Base-by-base conservation (phyloP, 2,113 vertebrate species). In the Centropus bengalensis region DNA sequence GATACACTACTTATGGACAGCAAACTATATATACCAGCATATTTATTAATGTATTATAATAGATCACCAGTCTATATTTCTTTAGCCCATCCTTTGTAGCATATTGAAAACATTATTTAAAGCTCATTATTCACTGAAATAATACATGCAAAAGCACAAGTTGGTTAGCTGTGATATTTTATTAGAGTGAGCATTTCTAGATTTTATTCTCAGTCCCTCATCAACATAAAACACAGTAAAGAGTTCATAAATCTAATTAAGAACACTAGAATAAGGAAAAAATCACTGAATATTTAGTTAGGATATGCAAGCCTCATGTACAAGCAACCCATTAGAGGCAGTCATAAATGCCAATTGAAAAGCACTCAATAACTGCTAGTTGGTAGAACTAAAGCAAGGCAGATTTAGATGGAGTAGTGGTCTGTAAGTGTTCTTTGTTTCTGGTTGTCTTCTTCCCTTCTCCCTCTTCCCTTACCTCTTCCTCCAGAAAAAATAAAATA, bases 191-290 rank as follows among this genome's bases (percentile, higher is more conserved):
- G 62, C 89, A 96, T 91, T 96, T 95, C 3, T 28, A 86, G 85
- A 86, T 95, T 96, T 95, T 96, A 95, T 97, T 97, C 82, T 95
- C 79, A 95, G 88, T 97, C 93, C 81, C 96, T 97, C 94, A 96
- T 97, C 97, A 98, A 93, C 96, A 97, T 97, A 97, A 98, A 98
- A 95, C 91, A 97, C 89, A 96, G 88, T 95, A 97, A 98, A 97
- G 95, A 97, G 97, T 97, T 97, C 96, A 96, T 98, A 97, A 97
- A 97, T 97, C 96, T 98, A 98, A 98, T 98, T 98, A 98, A 97
- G 90, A 68, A 77, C 83, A 97, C 96, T 97, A 92, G 91, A 97
- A 97, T 96, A 96, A 96, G 83, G 91, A 95, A 95, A 95, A 95
- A 97, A 95, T 94, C 85, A 91, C 89, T 56, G 81, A 94, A 80